A percentile compares a stretch with the other conserved stretches of the same genome.
phyloP scores from a whole-genome alignment of 1,140 invertebrate genomes.

The Trichonephila clavipes region DNA sequence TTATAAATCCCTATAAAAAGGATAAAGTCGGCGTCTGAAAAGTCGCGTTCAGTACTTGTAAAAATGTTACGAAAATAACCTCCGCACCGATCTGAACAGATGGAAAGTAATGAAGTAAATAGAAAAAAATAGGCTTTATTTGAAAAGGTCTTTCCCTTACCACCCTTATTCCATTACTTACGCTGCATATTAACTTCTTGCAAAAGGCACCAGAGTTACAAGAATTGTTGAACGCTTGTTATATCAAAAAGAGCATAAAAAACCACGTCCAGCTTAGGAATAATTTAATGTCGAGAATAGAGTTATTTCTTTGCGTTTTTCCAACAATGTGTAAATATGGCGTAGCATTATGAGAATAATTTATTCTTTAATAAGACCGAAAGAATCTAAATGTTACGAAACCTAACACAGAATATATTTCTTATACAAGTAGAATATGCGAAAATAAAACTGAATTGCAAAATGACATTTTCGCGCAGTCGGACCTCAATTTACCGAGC shows the following conservation, averaged over 20 bases:
- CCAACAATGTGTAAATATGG: not conserved
- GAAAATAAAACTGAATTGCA: not conserved
- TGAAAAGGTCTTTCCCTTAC: not conserved
- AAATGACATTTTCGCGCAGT: too few relatives aligned
- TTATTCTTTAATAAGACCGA: not conserved
- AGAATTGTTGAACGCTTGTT: not conserved
- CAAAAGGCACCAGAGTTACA: not conserved
- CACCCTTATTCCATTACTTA: too few relatives aligned
- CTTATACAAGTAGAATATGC: not conserved
- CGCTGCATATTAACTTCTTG: not conserved
- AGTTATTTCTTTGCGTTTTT: not conserved
- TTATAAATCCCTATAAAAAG: not conserved
- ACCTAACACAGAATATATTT: not conserved
- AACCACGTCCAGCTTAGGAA: not conserved
- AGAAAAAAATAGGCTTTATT: not conserved
- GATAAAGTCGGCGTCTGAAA: not conserved
- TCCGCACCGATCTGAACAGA: not conserved
- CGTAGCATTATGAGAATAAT: not conserved
- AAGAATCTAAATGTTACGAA: too few relatives aligned
- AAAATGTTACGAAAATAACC: slow-evolving; percentile 28
- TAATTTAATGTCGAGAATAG: not conserved
- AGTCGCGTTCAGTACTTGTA: not conserved
- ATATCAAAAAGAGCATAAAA: not conserved
- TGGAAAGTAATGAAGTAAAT: slow-evolving; percentile 2
- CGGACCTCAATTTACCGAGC: too few relatives aligned